Evolutionary conservation across 2,888 invertebrate species (phyloP).

Genomic region (Agriopis aurantiaria): DNA sequence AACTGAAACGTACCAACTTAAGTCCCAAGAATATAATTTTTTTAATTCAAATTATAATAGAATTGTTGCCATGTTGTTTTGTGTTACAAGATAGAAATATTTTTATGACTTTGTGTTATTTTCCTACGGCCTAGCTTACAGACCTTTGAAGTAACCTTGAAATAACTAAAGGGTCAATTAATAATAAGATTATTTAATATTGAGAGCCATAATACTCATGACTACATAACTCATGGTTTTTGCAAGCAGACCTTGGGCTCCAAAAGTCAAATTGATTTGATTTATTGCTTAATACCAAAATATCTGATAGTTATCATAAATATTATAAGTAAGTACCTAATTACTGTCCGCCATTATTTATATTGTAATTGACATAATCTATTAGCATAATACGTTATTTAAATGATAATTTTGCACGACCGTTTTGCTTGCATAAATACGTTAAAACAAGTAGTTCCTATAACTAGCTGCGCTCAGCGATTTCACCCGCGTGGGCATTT

Average conservation of each 20-base stretch:
- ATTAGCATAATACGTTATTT: conserved; percentile 4
- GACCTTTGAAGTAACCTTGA: neutral
- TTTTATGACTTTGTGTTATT: neutral
- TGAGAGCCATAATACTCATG: neutral
- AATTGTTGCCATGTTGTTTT: no score
- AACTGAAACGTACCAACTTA: no score
- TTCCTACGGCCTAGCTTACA: neutral
- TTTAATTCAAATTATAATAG: no score
- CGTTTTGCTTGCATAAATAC: neutral
- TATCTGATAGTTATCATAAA: conserved; percentile 1
- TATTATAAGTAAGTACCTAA: neutral
- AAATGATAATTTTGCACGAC: conserved; percentile 3
- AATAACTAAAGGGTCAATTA: neutral
- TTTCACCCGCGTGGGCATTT: no score
- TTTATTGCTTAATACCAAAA: conserved; percentile 1
- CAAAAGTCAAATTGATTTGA: conserved; percentile 8
- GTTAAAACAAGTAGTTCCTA: neutral
- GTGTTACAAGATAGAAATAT: no score
- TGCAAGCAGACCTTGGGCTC: neutral
- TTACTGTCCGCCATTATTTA: neutral
- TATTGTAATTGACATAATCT: conserved; percentile 6
- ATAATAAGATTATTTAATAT: conserved; percentile 1
- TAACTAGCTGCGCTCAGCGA: neutral
- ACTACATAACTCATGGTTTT: conserved; percentile 6
- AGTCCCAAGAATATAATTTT: no score